Conservation (phyloP, 1,140 invertebrate genomes). For the Drosophila elegans region DNA sequence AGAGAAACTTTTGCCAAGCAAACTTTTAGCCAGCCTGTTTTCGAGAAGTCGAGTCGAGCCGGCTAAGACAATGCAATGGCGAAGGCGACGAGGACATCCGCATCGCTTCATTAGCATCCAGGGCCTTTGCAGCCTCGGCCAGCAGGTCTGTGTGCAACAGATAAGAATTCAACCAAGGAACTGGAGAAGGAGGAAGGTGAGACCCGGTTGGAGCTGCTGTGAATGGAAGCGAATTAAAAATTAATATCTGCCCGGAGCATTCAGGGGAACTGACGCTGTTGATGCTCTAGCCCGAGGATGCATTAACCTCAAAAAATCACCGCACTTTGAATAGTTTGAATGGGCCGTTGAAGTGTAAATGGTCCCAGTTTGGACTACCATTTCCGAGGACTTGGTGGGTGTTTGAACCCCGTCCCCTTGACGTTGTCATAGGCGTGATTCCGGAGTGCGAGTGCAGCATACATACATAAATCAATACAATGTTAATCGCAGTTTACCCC, state of each 20-base stretch:
- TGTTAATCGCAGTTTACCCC: slow-evolving; percentile 58
- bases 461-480: slow-evolving; percentile 67
- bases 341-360: slow-evolving; percentile 35
- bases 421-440: slow-evolving; percentile 46
- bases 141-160: slow-evolving; percentile 75
- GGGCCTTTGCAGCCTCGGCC: slow-evolving; percentile 17
- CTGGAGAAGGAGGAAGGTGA: not conserved
- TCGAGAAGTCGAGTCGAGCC: slow-evolving; percentile 13
- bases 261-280: slow-evolving; percentile 27
- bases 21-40: slow-evolving; percentile 29
- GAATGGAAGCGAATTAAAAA: slow-evolving; percentile 76
- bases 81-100: slow-evolving; percentile 43
- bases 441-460: slow-evolving; percentile 22
- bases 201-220: slow-evolving; percentile 19
- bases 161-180: slow-evolving; percentile 49
- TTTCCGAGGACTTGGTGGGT: not conserved
- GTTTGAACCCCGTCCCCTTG: not conserved
- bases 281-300: slow-evolving; percentile 68
- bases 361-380: slow-evolving; percentile 2
- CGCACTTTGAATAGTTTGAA: slow-evolving; percentile 71
- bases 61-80: slow-evolving; percentile 48
- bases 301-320: slow-evolving; percentile 75
- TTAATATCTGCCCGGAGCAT: slow-evolving; percentile 75
- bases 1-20: slow-evolving; percentile 33
- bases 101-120: slow-evolving; percentile 55